Evolutionary conservation across 2,113 vertebrate species (phyloP).

Genomic region (Empidonax traillii): DNA sequence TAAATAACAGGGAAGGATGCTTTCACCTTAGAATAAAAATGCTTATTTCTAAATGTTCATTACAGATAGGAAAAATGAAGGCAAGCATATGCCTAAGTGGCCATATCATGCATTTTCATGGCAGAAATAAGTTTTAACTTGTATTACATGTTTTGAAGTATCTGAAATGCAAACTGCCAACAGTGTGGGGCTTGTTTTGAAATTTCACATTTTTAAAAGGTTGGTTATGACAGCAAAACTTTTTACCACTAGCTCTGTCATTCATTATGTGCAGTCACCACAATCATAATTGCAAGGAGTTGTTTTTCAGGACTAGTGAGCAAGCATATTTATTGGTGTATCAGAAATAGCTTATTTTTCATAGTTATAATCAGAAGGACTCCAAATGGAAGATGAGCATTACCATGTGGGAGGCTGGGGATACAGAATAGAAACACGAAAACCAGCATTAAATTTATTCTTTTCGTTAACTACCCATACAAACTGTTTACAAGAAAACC

Average conservation of each 20-base stretch:
- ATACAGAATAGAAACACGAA: conserved; percentile 43
- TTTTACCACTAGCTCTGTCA: conserved; percentile 25
- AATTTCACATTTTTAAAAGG: conserved; percentile 27
- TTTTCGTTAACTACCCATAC: not conserved
- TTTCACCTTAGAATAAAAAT: not conserved
- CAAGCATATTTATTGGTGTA: conserved; percentile 32
- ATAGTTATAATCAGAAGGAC: conserved; percentile 32
- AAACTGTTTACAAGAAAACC: conserved; percentile 55
- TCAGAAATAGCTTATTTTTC: conserved; percentile 67
- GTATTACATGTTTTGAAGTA: not conserved
- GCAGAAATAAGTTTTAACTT: not conserved
- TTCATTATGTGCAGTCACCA: conserved; percentile 27
- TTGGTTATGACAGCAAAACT: conserved; percentile 9
- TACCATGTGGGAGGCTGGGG: conserved; percentile 44
- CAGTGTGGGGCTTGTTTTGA: conserved; percentile 12
- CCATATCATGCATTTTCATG: not conserved
- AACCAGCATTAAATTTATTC: conserved; percentile 17
- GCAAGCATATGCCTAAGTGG: not conserved
- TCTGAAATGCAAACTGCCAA: conserved; percentile 3
- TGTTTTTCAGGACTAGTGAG: conserved; percentile 18
- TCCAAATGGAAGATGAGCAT: conserved; percentile 57
- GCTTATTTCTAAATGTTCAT: not conserved
- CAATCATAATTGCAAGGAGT: conserved; percentile 47
- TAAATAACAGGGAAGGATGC: not conserved
- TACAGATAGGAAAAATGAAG: not conserved